These are phyloP conservation scores for Danio jaintianensis DNA, from an alignment of 2,797 vertebrate genomes.

Conservation along the genomic window DNA sequence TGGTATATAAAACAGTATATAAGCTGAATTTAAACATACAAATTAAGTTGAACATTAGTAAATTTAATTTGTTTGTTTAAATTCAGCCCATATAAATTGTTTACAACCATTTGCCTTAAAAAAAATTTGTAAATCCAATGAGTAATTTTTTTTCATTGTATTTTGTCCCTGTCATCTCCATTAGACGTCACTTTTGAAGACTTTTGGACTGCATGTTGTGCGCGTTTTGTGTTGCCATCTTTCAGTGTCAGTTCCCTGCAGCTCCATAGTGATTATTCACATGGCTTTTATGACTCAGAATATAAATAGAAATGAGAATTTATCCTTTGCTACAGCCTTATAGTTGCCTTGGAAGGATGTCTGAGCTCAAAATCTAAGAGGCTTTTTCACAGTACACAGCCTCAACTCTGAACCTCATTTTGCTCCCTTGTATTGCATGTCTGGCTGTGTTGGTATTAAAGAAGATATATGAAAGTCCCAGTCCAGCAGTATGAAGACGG, in stretches of 20 bases:
- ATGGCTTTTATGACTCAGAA: background rate
- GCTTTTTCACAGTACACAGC: background rate
- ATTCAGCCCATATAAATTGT: too few species aligned
- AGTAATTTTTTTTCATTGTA: background rate
- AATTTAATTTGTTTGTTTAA: too few species aligned
- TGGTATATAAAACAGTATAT: too few species aligned
- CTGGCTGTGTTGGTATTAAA: conserved; percentile 39
- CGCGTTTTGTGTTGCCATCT: background rate
- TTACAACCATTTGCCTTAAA: too few species aligned
- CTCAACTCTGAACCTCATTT: conserved; percentile 11
- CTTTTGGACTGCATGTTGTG: background rate
- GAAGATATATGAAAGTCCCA: conserved; percentile 36
- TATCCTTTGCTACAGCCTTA: background rate
- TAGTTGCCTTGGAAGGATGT: background rate
- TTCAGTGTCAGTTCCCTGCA: background rate
- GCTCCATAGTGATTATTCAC: background rate
- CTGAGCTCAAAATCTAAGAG: conserved; percentile 1
- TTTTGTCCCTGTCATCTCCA: too few species aligned
- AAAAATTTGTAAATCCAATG: too few species aligned
- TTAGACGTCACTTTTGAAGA: background rate
- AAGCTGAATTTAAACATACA: too few species aligned
- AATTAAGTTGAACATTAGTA: too few species aligned
- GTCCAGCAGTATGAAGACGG: conserved; percentile 25
- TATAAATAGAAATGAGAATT: background rate
- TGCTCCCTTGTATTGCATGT: conserved; percentile 1